Conservation (phyloP, 1,140 invertebrate genomes). For the Drosophila cardini region DNA sequence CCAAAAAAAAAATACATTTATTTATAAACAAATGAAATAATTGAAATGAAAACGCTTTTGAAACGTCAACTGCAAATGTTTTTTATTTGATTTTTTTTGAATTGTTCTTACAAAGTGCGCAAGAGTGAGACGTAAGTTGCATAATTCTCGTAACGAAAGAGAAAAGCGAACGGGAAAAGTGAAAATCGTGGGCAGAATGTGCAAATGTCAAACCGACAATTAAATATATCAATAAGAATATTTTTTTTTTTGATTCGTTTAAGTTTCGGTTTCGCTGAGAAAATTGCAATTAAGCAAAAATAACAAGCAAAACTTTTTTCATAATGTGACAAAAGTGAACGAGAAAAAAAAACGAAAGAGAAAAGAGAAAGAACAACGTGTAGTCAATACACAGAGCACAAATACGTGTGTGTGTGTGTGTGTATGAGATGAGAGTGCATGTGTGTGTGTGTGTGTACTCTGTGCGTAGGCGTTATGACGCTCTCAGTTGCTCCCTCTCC, state of each 20-base stretch:
- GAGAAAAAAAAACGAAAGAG: background rate
- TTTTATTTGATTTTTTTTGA: conserved; percentile 38
- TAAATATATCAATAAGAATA: conserved; percentile 2
- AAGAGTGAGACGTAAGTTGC: conserved; percentile 81
- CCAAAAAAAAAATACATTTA: background rate
- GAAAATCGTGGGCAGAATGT: conserved; percentile 4
- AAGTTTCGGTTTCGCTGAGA: too few relatives aligned
- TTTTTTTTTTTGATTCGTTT: background rate
- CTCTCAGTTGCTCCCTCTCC: conserved; percentile 20
- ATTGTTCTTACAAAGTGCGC: conserved; percentile 58
- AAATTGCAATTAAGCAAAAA: background rate
- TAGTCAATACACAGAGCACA: conserved; percentile 3
- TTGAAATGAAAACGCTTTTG: conserved; percentile 6
- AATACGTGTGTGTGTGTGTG: conserved; percentile 8
- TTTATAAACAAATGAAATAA: conserved; percentile 10
- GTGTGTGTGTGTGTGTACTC: conserved; percentile 17
- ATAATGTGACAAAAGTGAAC: conserved; percentile 24
- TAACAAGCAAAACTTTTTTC: conserved; percentile 28
- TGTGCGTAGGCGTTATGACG: conserved; percentile 48
- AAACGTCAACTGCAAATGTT: conserved; percentile 18
- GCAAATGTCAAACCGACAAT: background rate
- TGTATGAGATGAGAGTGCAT: conserved; percentile 13
- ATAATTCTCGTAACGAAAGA: conserved; percentile 57
- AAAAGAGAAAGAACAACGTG: conserved; percentile 43
- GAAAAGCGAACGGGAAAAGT: conserved; percentile 17